Base-by-base conservation (phyloP, 2,113 vertebrate genomes). In the Hemiscyllium ocellatum region DNA sequence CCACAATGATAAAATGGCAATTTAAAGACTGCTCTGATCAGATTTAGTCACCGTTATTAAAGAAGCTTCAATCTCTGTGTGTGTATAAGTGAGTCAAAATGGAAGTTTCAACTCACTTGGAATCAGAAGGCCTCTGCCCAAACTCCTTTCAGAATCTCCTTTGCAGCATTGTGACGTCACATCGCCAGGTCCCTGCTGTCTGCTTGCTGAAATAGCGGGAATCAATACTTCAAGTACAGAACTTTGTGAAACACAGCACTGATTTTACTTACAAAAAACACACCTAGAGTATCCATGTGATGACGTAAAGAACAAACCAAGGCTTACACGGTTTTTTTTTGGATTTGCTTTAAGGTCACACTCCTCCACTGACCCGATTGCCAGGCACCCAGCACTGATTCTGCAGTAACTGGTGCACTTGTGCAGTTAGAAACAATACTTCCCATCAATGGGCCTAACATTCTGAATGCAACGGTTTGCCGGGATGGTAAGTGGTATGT, bases 91-190 rank as follows among this genome's bases (percentile, higher is more conserved):
- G 91, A 94, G 91, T 94, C 66, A 93, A 94, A 94, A 70, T 70
- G 22, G 65, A 94, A 94, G 91, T 94, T 94, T 94, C 91, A 94
- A 94, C 91, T 94, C 91, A 94, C 91, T 94, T 94, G 66, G 94
- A 52, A 95, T 72, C 94, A 95, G 37, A 68, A 95, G 68, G 94
- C 69, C 94, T 95, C 94, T 72, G 91, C 91, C n/a, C 69, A 94
- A 94, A 69, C 91, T 94, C 91, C 91, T 94, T 94, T 94, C 91
- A 69, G 91, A 94, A 94, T 66, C 37, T 94, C 91, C 91, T 94
- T 94, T 94, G 91, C 56, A 66, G 65, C n/a, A 42, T 47, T 94
- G 94, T 95, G 94, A 95, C 52, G 26, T 95, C 26, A 26, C 42
- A 20, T 52, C 42, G 42, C 37, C 94, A 95, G 94, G 26, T 95